A percentile compares a stretch with the other conserved stretches of the same genome.
Conservation (phyloP, 2,797 vertebrate genomes). For the Hypotaenidia philippensis region DNA sequence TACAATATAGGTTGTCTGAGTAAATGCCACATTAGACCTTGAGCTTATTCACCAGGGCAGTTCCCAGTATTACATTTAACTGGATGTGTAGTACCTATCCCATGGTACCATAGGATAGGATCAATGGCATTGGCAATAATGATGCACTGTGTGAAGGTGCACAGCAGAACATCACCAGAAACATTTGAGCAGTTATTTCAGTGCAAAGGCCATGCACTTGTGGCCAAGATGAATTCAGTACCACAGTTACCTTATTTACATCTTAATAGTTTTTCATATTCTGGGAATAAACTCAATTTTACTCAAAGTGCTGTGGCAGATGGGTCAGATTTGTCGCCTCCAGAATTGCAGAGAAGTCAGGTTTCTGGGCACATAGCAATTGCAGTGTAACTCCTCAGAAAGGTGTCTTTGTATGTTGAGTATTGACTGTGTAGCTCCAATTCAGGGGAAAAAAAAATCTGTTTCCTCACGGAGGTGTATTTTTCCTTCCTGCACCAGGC, state of each 20-base stretch:
- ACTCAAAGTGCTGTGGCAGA: not conserved
- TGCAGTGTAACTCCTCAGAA: not conserved
- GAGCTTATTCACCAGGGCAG: not conserved
- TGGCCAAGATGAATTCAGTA: not conserved
- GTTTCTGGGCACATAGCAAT: not conserved
- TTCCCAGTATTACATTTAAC: not conserved
- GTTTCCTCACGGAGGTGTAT: not conserved
- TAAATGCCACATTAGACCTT: not conserved
- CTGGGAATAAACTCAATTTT: not conserved
- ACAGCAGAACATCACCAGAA: not conserved
- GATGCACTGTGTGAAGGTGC: not conserved
- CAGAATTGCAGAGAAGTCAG: not conserved
- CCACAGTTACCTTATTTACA: not conserved
- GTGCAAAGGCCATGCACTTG: not conserved
- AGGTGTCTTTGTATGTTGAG: not conserved
- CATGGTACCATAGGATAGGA: not conserved
- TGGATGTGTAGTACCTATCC: not conserved
- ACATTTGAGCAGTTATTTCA: not conserved
- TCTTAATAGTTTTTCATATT: not conserved
- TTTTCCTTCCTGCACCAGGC: slow-evolving; percentile 14
- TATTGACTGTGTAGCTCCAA: not conserved
- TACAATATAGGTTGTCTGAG: not conserved
- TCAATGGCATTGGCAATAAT: not conserved
- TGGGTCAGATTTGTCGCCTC: not conserved
- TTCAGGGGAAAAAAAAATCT: not conserved